These are phyloP conservation scores for Cacoxenus indagator DNA, from an alignment of 2,888 invertebrate species.

Conservation along the genomic window DNA sequence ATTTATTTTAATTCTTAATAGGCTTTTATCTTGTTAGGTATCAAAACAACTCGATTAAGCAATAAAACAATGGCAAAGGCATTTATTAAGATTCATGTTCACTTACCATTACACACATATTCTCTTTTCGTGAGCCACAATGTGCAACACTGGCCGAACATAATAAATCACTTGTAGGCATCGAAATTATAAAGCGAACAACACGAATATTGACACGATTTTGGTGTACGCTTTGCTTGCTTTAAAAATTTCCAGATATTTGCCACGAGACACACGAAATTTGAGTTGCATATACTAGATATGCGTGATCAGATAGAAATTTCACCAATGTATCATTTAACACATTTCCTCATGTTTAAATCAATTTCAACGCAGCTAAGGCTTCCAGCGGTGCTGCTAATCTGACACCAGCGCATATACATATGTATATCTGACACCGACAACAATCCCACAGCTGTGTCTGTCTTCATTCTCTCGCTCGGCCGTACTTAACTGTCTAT, in stretches of 20 bases:
- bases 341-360: conserved; percentile 34
- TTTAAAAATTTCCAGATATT: too few species aligned
- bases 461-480: conserved; percentile 41
- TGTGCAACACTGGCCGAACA: not conserved
- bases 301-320: not conserved
- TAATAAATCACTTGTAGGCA: conserved; percentile 16
- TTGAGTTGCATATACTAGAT: not conserved
- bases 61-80: conserved; percentile 31
- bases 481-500: conserved; percentile 12
- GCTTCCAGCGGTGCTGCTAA: not conserved
- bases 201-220: not conserved
- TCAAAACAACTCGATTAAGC: conserved; percentile 31
- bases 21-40: conserved; percentile 27
- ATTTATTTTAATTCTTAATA: conserved; percentile 44
- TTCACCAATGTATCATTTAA: conserved; percentile 26
- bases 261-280: not conserved
- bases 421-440: conserved; percentile 39
- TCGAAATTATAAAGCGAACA: not conserved
- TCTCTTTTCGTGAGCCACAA: not conserved
- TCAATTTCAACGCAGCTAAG: conserved; percentile 20
- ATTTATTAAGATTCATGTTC: not conserved
- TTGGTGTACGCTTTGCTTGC: too few species aligned
- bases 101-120: not conserved
- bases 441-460: conserved; percentile 54
- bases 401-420: not conserved